These are phyloP conservation scores for Eucera pruinosa DNA, from an alignment of 2,888 invertebrate genomes.

Conservation along the genomic window DNA sequence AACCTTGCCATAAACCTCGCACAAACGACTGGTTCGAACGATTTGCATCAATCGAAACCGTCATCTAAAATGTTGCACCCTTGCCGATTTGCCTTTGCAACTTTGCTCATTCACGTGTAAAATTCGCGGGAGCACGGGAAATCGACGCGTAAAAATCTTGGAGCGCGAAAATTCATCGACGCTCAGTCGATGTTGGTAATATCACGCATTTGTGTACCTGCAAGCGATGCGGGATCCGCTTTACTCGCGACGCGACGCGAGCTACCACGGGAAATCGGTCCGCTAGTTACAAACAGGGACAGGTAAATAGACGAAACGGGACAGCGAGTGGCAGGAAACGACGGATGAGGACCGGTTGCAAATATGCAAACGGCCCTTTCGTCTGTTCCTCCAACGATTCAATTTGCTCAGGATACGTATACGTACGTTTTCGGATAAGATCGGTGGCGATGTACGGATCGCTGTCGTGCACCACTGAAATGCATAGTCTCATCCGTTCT, in stretches of 20 bases:
- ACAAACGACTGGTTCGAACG: too few relatives aligned
- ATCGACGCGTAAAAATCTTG: not conserved
- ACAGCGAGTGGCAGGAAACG: slow-evolving; percentile 27
- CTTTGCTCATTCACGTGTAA: not conserved
- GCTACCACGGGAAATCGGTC: slow-evolving; percentile 38
- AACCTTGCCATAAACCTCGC: too few relatives aligned
- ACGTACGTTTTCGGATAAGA: slow-evolving; percentile 17
- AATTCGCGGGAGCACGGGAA: not conserved
- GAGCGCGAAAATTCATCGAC: not conserved
- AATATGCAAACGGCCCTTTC: slow-evolving; percentile 39
- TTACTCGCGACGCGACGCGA: slow-evolving; percentile 12
- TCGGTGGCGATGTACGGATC: slow-evolving; percentile 37
- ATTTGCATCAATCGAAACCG: too few relatives aligned
- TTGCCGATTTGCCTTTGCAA: not conserved
- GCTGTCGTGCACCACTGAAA: slow-evolving; percentile 25
- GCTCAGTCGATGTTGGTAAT: not conserved
- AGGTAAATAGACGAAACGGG: slow-evolving; percentile 41
- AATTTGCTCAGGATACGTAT: slow-evolving; percentile 33
- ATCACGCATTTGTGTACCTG: slow-evolving; percentile 34
- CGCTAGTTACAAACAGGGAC: slow-evolving; percentile 48
- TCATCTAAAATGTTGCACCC: not conserved
- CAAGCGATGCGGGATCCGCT: slow-evolving; percentile 30
- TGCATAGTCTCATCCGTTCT: too few relatives aligned
- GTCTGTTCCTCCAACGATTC: slow-evolving; percentile 45
- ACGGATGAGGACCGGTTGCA: slow-evolving; percentile 27